A percentile compares a stretch with the other conserved stretches of the same genome.
Evolutionary conservation across 1,140 invertebrate species (phyloP).

Genomic region (Trachymyrmex cornetzi): DNA sequence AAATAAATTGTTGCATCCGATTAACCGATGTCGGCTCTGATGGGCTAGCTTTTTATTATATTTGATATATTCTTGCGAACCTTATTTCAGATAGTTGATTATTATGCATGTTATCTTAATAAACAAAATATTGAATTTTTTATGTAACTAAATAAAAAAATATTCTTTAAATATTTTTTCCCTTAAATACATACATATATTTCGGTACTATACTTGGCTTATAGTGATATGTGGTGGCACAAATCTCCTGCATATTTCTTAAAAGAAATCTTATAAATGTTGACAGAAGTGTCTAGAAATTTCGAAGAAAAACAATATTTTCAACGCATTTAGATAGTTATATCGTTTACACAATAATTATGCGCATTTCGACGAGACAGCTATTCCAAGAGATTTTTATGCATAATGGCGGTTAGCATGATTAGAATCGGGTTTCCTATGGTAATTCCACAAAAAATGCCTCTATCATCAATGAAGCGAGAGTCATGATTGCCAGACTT

Average conservation of each 20-base stretch:
- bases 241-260: conserved; percentile 54
- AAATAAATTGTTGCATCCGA: too few relatives aligned
- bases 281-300: conserved; percentile 16
- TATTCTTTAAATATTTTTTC: neutral
- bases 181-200: neutral
- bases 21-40: too few relatives aligned
- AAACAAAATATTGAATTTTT: neutral
- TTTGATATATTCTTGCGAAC: too few relatives aligned
- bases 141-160: neutral
- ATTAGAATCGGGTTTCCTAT: conserved; percentile 15
- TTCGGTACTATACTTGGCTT: neutral
- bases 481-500: neutral
- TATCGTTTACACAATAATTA: conserved; percentile 49
- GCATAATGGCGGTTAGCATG: conserved; percentile 7
- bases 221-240: neutral
- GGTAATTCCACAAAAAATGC: conserved; percentile 23
- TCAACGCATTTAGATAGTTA: conserved; percentile 10
- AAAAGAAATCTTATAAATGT: conserved; percentile 27
- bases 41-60: too few relatives aligned
- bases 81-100: too few relatives aligned
- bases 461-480: conserved; percentile 13
- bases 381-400: conserved; percentile 10
- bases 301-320: conserved; percentile 55
- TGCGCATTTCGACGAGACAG: conserved; percentile 17
- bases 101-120: neutral